Conservation (phyloP, 2,113 vertebrate genomes). For the Aythya baeri region DNA sequence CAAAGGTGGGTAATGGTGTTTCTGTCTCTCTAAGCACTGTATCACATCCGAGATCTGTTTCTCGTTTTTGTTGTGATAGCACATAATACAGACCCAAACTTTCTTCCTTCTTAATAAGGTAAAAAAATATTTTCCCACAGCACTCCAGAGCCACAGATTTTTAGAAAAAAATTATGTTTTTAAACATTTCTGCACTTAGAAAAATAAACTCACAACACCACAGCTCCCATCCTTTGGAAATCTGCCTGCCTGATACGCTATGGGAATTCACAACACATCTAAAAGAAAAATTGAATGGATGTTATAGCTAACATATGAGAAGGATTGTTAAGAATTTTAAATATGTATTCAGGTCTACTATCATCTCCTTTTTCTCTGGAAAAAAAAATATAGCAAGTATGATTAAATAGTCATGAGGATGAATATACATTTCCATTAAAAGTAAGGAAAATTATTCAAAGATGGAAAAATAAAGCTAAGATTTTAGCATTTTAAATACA, state of each 20-base stretch:
- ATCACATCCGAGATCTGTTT: background rate
- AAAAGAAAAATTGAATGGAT: background rate
- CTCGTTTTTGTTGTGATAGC: background rate
- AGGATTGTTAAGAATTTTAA: background rate
- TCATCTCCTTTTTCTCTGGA: background rate
- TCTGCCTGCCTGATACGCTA: background rate
- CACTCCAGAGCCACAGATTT: background rate
- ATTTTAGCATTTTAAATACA: background rate
- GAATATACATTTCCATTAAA: background rate
- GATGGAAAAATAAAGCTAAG: constrained; percentile 12
- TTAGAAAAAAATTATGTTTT: background rate
- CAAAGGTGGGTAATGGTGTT: background rate
- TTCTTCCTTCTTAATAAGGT: background rate
- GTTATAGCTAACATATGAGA: background rate
- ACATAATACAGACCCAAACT: background rate
- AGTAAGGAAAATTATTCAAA: background rate
- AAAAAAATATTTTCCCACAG: background rate
- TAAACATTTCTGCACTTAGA: background rate
- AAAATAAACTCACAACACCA: background rate
- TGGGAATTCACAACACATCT: background rate
- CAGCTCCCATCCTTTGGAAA: background rate
- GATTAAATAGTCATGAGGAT: constrained; percentile 6
- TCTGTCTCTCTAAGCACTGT: background rate
- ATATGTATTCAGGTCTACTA: background rate
- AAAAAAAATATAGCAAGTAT: background rate